Evolutionary conservation across 2,888 invertebrate genomes (phyloP).

Genomic region (Cryptocephalus moraei): DNA sequence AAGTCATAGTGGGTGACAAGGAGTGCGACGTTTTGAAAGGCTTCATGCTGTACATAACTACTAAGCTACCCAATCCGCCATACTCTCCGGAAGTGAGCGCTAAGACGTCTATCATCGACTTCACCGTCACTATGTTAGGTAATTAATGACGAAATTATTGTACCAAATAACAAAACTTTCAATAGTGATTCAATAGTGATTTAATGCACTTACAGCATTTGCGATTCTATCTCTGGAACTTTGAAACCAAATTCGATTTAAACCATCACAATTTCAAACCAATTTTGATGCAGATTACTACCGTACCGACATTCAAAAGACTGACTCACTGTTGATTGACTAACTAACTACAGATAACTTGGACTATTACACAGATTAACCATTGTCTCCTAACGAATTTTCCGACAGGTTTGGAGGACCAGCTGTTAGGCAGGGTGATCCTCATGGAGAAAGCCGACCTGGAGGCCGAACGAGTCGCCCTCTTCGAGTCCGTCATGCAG

Average conservation of each 20-base stretch:
- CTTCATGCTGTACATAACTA: slow-evolving; percentile 91
- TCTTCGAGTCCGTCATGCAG: slow-evolving; percentile 92
- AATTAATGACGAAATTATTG: slow-evolving; percentile 2
- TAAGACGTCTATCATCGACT: slow-evolving; percentile 93
- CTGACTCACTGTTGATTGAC: no score
- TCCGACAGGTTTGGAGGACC: slow-evolving; percentile 80
- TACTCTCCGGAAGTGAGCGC: slow-evolving; percentile 96
- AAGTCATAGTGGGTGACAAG: slow-evolving; percentile 89
- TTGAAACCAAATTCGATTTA: no score
- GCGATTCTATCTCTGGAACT: no score
- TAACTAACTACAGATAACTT: no score
- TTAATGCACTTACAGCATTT: no score
- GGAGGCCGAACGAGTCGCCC: slow-evolving; percentile 84
- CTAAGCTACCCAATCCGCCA: slow-evolving; percentile 90
- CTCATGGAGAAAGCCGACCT: slow-evolving; percentile 93
- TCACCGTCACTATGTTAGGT: slow-evolving; percentile 88
- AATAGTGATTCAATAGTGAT: no score
- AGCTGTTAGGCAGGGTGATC: slow-evolving; percentile 85
- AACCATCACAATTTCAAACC: no score
- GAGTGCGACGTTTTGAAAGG: slow-evolving; percentile 95
- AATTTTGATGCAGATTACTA: no score
- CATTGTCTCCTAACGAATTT: neutral
- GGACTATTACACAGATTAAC: neutral
- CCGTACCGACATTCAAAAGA: no score
- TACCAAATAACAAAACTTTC: no score